Base-by-base conservation (phyloP, 2,113 vertebrate genomes). In the Phrynocephalus versicolor region DNA sequence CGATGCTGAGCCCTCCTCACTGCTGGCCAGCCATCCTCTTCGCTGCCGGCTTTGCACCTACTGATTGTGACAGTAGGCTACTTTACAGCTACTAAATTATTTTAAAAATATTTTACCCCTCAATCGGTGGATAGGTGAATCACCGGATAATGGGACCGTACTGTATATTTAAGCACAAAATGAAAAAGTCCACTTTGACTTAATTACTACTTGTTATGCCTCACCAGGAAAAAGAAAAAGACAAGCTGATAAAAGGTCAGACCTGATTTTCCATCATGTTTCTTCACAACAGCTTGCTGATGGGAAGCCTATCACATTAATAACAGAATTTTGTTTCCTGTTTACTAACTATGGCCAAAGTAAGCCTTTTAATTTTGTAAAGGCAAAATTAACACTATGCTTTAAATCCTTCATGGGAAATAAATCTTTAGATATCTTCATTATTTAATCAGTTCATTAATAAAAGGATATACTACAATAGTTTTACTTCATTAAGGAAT, bases 391-490 rank as follows among this genome's bases (percentile, higher is more conserved):
- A 51, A 51, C 45, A 30, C 0, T 77, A 37, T 65, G 23, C 37
- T 64, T 90, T 27, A 89, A 55, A 69, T 81, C 75, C 19, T 86
- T 72, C 35, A 71, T 64, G 79, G 75, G 0, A 19, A 70, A 72
- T 45, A 58, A 88, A 77, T 84, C 33, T 27, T 87, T 82, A 85
- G 88, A 55, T 92, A 2, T 67, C 90, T 90, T 86, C 74, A 91
- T 87, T 76, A 77, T 84, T 84, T 89, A 87, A 79, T 88, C 1
- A 37, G 72, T 69, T 87, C 75, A 10, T 8, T 89, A 19, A 71
- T 90, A 16, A 82, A 91, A 37, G 58, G 75, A 2, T 83, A 64
- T 79, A 69, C 21, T 55, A 86, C 1, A 75, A 0, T 64, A 9
- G 18, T 85, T 77, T 75, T 65, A 89, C 88, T 88, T 85, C 13